Evolutionary conservation across 2,113 vertebrate genomes (phyloP), one percentile per base, ranked within the genome.

Genomic region (Miniopterus natalensis): DNA sequence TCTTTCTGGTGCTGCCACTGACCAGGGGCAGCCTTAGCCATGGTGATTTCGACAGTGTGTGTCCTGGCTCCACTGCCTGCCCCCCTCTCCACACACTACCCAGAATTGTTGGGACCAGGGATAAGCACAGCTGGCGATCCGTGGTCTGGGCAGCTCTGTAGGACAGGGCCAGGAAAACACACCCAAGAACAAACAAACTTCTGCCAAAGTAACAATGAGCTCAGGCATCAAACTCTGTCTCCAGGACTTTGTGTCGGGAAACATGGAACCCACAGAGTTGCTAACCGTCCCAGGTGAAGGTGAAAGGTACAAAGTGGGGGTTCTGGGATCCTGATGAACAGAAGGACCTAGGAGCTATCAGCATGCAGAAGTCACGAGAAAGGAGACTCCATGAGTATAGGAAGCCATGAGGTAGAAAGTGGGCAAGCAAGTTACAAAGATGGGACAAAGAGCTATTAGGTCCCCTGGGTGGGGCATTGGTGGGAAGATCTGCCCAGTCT

Each of bases 21-120:
- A 55, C 8, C 14, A 14, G 13, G 1, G 15, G 40, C 17, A 83
- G 21, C 23, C 53, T 49, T 18, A 68, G 29, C 40, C 36, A 17
- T 10, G 9, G 21, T 25, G 31, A 61, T 47, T 42, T 61, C 40
- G 40, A n/a, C 4, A 15, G 8, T 53, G 7, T 31, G 2, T 29
- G 7, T 55, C 47, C 20, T 36, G 40, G 18, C 25, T 73, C 29
- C 10, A 29, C 47, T 7, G 20, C 15, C 3, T 2, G 10, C 25
- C 13, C 6, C 3, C 1, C 15, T 6, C 5, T 3, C 11, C 23
- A 31, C 23, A 84, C 8, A 1, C 3, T 2, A 8, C 2, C 21
- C 81, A 73, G 31, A 65, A 42, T 14, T 55, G 40, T 45, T 45
- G 70, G 36, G 36, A 51, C 7, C 8, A 70, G 31, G 17, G 45